Conservation (phyloP, 2,113 vertebrate genomes). For the Clarias magur region DNA sequence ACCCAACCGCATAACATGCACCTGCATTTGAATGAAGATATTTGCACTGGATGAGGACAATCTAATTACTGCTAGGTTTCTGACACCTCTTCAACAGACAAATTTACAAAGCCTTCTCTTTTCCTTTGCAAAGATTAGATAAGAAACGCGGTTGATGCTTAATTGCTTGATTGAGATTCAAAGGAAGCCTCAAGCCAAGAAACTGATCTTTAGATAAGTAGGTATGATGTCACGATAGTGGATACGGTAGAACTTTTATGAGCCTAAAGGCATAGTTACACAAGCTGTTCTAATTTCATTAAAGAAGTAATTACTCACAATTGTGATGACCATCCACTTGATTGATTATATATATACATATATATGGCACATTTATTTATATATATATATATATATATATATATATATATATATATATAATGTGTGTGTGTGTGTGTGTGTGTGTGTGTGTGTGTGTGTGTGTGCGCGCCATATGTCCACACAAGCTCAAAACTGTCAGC, state of each 20-base stretch:
- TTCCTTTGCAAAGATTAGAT: neutral
- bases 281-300: neutral
- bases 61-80: constrained; percentile 21
- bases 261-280: neutral
- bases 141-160: neutral
- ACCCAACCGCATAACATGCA: constrained; percentile 27
- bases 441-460: neutral
- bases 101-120: neutral
- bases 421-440: neutral
- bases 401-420: neutral
- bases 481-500: neutral
- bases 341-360: neutral
- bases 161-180: constrained; percentile 26
- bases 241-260: neutral
- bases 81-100: constrained; percentile 8
- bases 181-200: neutral
- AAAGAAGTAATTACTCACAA: no score
- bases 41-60: constrained; percentile 20
- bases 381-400: neutral
- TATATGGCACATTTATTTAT: neutral
- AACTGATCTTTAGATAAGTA: neutral
- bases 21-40: constrained; percentile 41
- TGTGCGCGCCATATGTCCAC: neutral
- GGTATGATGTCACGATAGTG: neutral
- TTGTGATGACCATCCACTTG: neutral